Evolutionary conservation across 92 coral and sea anemone species (phyloP).

Genomic region (Epizoanthus rinbou): DNA sequence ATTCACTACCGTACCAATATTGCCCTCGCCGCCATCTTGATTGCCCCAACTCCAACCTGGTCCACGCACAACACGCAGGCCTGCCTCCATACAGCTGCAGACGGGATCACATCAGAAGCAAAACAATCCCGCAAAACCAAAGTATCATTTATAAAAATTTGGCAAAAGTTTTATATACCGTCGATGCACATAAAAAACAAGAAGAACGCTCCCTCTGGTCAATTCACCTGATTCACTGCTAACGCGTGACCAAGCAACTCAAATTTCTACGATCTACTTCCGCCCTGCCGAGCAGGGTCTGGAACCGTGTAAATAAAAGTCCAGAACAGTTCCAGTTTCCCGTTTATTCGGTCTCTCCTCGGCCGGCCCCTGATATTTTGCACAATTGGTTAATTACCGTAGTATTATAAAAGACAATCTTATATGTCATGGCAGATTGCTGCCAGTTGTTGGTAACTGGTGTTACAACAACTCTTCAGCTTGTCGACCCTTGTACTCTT

Average conservation of each 20-base stretch:
- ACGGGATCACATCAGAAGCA: neutral
- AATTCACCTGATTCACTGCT: no score
- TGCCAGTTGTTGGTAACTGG: no score
- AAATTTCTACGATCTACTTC: neutral
- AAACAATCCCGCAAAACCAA: neutral
- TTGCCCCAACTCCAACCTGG: constrained; percentile 87
- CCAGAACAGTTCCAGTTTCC: no score
- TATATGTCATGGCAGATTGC: no score
- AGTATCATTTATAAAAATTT: neutral
- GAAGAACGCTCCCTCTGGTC: no score
- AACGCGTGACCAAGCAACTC: neutral
- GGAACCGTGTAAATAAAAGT: neutral
- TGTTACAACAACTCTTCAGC: no score
- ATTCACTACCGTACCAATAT: constrained; percentile 77
- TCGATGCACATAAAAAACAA: no score
- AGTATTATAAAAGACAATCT: no score
- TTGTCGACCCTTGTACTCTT: no score
- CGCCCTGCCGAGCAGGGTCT: constrained; percentile 34
- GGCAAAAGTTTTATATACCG: neutral
- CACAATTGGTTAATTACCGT: no score
- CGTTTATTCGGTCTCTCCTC: no score
- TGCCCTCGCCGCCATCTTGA: constrained; percentile 84
- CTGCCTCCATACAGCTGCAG: constrained; percentile 37
- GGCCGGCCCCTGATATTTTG: no score
- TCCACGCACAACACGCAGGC: constrained; percentile 83